A percentile compares a stretch with the other conserved stretches of the same genome.
These are phyloP conservation scores for Meloidogyne floridensis DNA, from an alignment of 1,140 invertebrate species.

Conservation along the genomic window DNA sequence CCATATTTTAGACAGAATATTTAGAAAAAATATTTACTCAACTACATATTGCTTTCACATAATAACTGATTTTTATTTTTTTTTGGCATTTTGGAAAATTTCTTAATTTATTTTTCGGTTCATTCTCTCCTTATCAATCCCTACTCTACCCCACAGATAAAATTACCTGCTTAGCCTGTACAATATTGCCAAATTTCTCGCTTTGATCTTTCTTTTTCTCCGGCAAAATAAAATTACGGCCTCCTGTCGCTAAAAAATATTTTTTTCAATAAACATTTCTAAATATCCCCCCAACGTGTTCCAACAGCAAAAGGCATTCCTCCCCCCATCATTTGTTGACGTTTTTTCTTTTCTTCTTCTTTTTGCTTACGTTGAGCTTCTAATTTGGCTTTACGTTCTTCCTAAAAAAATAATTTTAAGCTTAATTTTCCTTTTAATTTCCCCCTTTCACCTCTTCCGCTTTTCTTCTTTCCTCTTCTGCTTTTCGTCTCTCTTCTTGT, in stretches of 20 bases:
- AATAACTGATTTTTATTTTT: background rate
- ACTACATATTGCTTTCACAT: too few species aligned
- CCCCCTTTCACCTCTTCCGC: constrained; percentile 50
- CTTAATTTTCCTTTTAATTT: background rate
- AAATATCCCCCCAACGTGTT: constrained; percentile 21
- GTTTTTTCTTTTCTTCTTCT: constrained; percentile 51
- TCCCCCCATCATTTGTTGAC: constrained; percentile 43
- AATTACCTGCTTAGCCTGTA: constrained; percentile 53
- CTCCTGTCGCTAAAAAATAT: constrained; percentile 36
- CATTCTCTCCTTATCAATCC: too few species aligned
- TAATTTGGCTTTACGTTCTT: constrained; percentile 54
- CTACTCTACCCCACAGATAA: background rate
- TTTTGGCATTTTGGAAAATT: background rate
- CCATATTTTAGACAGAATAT: too few species aligned
- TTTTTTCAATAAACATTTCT: constrained; percentile 1
- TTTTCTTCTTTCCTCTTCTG: constrained; percentile 57
- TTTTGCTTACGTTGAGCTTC: constrained; percentile 55
- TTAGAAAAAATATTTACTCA: too few species aligned
- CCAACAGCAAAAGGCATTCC: constrained; percentile 30
- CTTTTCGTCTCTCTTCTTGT: constrained; percentile 52
- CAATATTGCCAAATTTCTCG: constrained; percentile 65
- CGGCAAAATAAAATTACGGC: constrained; percentile 63
- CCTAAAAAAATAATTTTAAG: constrained; percentile 39
- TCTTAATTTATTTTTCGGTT: background rate
- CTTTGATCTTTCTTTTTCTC: constrained; percentile 62